phyloP scores from a whole-genome alignment of 2,797 vertebrate species.

The Gephyroberyx darwinii region DNA sequence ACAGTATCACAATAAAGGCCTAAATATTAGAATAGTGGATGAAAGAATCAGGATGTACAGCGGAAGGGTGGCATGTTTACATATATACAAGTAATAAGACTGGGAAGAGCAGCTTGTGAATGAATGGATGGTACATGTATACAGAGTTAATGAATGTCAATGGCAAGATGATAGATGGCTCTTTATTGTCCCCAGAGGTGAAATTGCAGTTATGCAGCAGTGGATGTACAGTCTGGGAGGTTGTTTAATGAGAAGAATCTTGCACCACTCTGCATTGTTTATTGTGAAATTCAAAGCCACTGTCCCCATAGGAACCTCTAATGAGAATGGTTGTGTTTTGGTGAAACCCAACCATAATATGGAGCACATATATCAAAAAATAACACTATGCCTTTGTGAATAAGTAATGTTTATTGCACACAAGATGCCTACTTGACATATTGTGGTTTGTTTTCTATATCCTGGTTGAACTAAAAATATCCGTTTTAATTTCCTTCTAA shows the following conservation, averaged over 20 bases:
- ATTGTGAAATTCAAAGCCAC: not conserved
- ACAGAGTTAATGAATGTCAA: too few relatives aligned
- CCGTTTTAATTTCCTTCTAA: not conserved
- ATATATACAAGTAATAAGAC: too few relatives aligned
- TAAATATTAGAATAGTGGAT: too few relatives aligned
- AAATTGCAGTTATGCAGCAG: too few relatives aligned
- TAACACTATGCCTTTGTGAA: constrained; percentile 12
- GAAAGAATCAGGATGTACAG: too few relatives aligned
- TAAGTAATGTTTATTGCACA: not conserved
- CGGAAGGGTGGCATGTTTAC: too few relatives aligned
- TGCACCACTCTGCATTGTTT: constrained; percentile 15
- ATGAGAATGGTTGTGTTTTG: constrained; percentile 45
- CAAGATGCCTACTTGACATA: constrained; percentile 36
- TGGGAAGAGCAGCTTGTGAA: too few relatives aligned
- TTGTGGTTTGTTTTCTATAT: constrained; percentile 14
- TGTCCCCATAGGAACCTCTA: not conserved
- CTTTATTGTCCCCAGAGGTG: too few relatives aligned
- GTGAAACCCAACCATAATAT: constrained; percentile 18
- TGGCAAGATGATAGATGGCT: too few relatives aligned
- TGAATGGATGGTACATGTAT: too few relatives aligned
- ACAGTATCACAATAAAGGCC: too few relatives aligned
- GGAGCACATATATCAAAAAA: constrained; percentile 22
- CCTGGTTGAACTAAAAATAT: constrained; percentile 28
- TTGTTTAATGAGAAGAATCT: not conserved
- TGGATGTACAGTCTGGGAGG: not conserved